Percentiles rank a stretch among this genome's conserved stretches.
phyloP scores from a whole-genome alignment of 2,888 invertebrate species.

The Amiota minor region DNA sequence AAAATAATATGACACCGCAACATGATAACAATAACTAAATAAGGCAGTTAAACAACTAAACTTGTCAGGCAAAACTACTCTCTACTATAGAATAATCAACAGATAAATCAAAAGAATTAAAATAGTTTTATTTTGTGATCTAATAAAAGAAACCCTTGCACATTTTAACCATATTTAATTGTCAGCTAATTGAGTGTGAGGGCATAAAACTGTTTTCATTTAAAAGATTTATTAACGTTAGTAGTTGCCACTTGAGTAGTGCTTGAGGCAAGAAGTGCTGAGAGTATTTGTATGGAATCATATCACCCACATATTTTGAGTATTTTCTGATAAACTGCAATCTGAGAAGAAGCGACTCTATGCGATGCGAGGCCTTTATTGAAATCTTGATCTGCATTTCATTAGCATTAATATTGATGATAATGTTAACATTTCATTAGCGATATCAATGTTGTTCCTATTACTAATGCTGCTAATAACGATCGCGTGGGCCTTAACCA shows the following conservation, averaged over 20 bases:
- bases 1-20: too few relatives aligned
- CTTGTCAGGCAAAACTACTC: too few relatives aligned
- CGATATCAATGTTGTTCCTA: not conserved
- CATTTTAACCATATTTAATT: too few relatives aligned
- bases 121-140: too few relatives aligned
- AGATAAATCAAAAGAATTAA: too few relatives aligned
- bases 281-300: conserved; percentile 20
- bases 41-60: too few relatives aligned
- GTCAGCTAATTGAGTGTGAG: not conserved
- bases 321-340: not conserved
- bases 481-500: not conserved
- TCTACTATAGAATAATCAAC: too few relatives aligned
- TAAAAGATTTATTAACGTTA: conserved; percentile 54
- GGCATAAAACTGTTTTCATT: not conserved
- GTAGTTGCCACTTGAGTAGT: conserved; percentile 61
- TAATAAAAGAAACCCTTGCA: too few relatives aligned
- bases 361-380: not conserved
- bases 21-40: too few relatives aligned
- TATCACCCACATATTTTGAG: conserved; percentile 55
- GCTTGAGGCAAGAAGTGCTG: too few relatives aligned
- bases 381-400: conserved; percentile 3
- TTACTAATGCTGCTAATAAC: too few relatives aligned
- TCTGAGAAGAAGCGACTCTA: not conserved
- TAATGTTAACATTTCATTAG: conserved; percentile 6
- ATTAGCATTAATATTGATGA: conserved; percentile 6